Evolutionary conservation across 2,113 vertebrate species (phyloP), one percentile per base, ranked within the genome.

Genomic region (Nymphicus hollandicus): DNA sequence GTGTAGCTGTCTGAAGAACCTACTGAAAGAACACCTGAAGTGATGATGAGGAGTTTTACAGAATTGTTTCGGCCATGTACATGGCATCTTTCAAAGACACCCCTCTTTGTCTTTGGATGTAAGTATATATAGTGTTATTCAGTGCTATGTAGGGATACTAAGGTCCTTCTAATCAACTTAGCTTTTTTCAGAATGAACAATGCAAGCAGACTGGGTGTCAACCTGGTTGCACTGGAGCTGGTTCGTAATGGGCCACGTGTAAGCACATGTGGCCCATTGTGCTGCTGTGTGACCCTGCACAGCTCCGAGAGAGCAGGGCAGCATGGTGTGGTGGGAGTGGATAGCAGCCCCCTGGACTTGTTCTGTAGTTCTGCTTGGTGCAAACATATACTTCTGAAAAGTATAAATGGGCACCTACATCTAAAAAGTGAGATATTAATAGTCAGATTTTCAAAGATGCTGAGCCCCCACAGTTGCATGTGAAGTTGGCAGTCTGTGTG

Each of bases 121-220:
- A 39, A 20, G 16, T 2, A 9, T 49, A 5, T 0, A 0, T 43
- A 53, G 41, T 0, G 3, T 47, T 13, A 39, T 52, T 56, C 35
- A 16, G 35, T 22, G 44, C 52, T 39, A 0, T 0, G 0, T 29
- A 60, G 61, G 31, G 39, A 14, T 72, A 3, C 17, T 20, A 7
- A 47, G 41, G 28, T 68, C 24, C 18, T 80, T 80, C 31, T 33
- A 7, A 82, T 28, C 23, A 22, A 11, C 29, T 33, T 44, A 28
- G 11, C 60, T 61, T n/a, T 81, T 71, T 79, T 46, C 22, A 13
- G 37, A 25, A 27, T 1, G 6, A 70, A 25, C 70, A 49, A 18
- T 0, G 2, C 47, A 9, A 27, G 39, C 43, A 18, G 61, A 3
- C 29, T 13, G 46, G 7, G 11, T 44, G 71, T 85, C 68, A 55